Evolutionary conservation across 2,888 invertebrate genomes (phyloP).

Genomic region (Slavum lentiscoides): DNA sequence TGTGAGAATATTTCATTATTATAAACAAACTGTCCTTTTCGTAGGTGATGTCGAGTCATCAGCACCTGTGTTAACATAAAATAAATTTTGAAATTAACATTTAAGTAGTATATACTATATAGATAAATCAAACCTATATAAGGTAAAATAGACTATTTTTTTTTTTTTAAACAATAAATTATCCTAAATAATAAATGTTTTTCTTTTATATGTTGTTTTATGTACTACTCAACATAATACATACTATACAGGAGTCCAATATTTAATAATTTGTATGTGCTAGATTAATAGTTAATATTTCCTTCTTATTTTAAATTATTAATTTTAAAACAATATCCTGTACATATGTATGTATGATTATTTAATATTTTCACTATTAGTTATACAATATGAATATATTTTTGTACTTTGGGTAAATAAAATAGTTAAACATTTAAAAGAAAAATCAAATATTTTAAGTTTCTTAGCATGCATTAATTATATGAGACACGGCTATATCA

Average conservation of each 20-base stretch:
- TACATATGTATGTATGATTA: constrained; percentile 17
- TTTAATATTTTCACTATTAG: constrained; percentile 3
- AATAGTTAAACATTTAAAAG: constrained; percentile 41
- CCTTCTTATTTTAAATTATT: background rate
- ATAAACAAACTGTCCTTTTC: constrained; percentile 36
- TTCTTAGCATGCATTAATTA: constrained; percentile 46
- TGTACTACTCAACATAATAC: constrained; percentile 3
- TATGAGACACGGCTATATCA: constrained; percentile 26
- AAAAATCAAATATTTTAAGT: constrained; percentile 33
- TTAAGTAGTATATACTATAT: background rate
- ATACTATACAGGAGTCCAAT: constrained; percentile 21
- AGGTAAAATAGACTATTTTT: constrained; percentile 17
- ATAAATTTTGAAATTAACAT: constrained; percentile 20
- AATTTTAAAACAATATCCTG: constrained; percentile 27
- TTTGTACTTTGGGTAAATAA: constrained; percentile 10
- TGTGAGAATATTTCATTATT: constrained; percentile 45
- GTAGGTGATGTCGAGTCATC: constrained; percentile 20
- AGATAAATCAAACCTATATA: constrained; percentile 10
- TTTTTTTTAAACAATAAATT: constrained; percentile 30
- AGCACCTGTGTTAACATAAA: constrained; percentile 47
- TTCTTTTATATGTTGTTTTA: constrained; percentile 32
- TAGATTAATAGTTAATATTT: constrained; percentile 11
- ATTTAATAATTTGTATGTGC: background rate
- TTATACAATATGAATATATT: constrained; percentile 10
- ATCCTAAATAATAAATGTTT: constrained; percentile 22